Percentiles rank a stretch among this genome's conserved stretches.
phyloP scores from a whole-genome alignment of 2,113 vertebrate species.

The Felis chaus region DNA sequence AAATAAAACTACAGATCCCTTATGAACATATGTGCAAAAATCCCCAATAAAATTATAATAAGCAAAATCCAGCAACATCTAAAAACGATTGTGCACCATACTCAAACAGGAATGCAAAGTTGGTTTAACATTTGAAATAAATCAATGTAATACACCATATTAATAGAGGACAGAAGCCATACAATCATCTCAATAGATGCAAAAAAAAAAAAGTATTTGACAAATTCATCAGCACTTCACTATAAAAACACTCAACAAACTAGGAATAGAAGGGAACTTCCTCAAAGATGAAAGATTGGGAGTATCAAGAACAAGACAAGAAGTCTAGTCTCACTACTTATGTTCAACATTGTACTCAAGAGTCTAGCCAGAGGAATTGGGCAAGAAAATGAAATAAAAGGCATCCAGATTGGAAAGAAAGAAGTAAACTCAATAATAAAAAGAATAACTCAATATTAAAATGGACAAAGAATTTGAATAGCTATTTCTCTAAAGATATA shows the following conservation, averaged over 20 bases:
- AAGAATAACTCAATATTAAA: slow-evolving; percentile 19
- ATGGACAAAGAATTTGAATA: background rate
- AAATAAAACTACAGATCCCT: background rate
- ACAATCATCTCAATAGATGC: background rate
- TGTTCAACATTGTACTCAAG: background rate
- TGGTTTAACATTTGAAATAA: slow-evolving; percentile 24
- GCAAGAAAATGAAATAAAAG: slow-evolving; percentile 42
- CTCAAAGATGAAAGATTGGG: background rate
- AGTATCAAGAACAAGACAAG: background rate
- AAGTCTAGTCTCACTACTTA: background rate
- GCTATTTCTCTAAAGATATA: background rate
- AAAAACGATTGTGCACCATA: background rate
- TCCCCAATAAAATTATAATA: background rate
- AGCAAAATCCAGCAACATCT: background rate
- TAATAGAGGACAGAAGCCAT: background rate
- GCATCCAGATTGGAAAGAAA: background rate
- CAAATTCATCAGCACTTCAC: slow-evolving; percentile 9
- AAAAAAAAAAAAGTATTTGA: background rate
- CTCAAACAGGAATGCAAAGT: background rate
- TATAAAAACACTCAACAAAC: background rate
- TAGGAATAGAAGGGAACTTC: background rate
- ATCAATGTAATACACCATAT: background rate
- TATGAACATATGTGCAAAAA: background rate
- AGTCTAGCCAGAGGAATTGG: background rate
- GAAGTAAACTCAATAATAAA: slow-evolving; percentile 23